Percentiles rank a stretch among this genome's conserved stretches.
These are phyloP conservation scores for Oreortyx pictus DNA, from an alignment of 2,797 vertebrate genomes.

Conservation along the genomic window DNA sequence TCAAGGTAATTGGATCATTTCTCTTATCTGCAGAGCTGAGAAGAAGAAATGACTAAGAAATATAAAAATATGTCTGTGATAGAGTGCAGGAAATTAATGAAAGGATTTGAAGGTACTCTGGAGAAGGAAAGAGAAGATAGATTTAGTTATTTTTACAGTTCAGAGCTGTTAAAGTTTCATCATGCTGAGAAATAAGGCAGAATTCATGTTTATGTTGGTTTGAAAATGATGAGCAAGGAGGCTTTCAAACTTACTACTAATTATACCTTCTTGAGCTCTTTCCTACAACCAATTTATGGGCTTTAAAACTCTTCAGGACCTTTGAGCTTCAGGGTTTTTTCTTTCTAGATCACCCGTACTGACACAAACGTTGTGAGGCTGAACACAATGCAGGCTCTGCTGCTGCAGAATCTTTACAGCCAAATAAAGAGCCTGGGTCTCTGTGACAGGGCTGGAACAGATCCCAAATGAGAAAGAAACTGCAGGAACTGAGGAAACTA, in stretches of 20 bases:
- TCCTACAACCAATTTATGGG: neutral
- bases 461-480: slow-evolving; percentile 41
- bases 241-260: slow-evolving; percentile 5
- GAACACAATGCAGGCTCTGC: neutral
- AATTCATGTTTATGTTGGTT: slow-evolving; percentile 26
- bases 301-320: neutral
- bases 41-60: slow-evolving; percentile 21
- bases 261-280: neutral
- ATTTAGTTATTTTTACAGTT: slow-evolving; percentile 29
- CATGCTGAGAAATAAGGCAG: neutral
- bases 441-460: neutral
- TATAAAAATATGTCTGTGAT: neutral
- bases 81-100: neutral
- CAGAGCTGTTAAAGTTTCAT: neutral
- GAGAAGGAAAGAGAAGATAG: neutral
- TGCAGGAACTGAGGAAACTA: neutral
- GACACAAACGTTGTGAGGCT: neutral
- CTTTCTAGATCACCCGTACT: neutral
- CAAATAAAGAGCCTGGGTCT: neutral
- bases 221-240: slow-evolving; percentile 6
- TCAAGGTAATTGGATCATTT: slow-evolving; percentile 17
- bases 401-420: neutral
- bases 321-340: neutral
- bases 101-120: neutral
- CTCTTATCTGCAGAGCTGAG: neutral